phyloP scores from a whole-genome alignment of 2,113 vertebrate genomes.

The Tragelaphus strepsiceros region DNA sequence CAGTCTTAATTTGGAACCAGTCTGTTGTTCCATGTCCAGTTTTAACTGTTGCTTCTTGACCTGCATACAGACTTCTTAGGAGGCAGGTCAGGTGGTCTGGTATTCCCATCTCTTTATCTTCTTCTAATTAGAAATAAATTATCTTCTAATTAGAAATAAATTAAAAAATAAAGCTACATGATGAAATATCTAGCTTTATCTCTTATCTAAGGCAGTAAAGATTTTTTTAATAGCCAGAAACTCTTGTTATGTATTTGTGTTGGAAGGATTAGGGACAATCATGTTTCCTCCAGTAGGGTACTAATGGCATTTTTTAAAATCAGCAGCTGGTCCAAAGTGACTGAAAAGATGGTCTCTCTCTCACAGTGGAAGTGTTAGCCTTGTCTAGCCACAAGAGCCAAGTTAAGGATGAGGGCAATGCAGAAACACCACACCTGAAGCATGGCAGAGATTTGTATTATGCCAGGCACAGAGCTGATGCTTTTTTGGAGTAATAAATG shows the following conservation, averaged over 20 bases:
- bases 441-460: neutral
- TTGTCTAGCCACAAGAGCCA: neutral
- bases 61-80: neutral
- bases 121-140: neutral
- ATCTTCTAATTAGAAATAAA: neutral
- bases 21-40: neutral
- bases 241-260: neutral
- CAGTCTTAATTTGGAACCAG: neutral
- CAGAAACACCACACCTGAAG: neutral
- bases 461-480: neutral
- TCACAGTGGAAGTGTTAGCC: neutral
- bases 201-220: neutral
- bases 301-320: neutral
- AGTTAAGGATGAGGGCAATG: neutral
- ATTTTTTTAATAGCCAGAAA: neutral
- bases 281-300: neutral
- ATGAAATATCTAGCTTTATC: neutral
- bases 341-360: neutral
- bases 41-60: neutral
- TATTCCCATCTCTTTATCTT: neutral
- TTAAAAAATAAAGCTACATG: neutral
- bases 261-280: neutral
- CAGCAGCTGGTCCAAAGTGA: neutral
- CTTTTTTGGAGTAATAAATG: neutral
- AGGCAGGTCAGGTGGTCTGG: neutral